These are phyloP conservation scores for Holothuria glaberrima DNA, from an alignment of 35 echinoderm and acorn worm species.

Conservation along the genomic window DNA sequence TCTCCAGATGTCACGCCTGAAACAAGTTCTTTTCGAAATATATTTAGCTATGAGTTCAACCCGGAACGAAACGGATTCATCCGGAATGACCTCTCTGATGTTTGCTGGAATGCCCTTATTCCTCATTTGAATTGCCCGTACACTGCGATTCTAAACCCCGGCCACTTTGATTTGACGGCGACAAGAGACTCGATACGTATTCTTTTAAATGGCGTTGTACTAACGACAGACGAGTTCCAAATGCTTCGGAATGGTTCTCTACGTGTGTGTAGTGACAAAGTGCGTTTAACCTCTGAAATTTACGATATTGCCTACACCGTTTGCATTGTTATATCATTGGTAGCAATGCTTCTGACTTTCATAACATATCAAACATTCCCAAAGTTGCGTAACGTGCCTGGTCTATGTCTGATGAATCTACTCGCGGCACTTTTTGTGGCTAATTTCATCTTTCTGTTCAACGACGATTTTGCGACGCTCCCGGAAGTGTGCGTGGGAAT, in stretches of 20 bases:
- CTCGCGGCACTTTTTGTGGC: slow-evolving; percentile 69
- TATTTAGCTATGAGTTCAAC: slow-evolving; percentile 48
- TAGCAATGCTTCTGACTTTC: slow-evolving; percentile 55
- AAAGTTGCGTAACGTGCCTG: slow-evolving; percentile 71
- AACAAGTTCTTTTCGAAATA: not conserved
- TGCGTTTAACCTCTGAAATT: not conserved
- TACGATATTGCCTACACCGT: slow-evolving; percentile 16
- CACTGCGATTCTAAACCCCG: not conserved
- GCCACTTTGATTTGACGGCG: not conserved
- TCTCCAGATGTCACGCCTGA: not conserved
- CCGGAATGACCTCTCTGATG: slow-evolving; percentile 16
- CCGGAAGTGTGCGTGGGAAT: slow-evolving; percentile 30
- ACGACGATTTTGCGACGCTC: slow-evolving; percentile 15
- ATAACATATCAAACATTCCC: slow-evolving; percentile 65
- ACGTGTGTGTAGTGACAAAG: not conserved
- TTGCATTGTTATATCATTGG: slow-evolving; percentile 27
- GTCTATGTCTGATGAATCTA: slow-evolving; percentile 76
- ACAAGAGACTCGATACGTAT: not conserved
- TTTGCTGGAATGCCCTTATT: slow-evolving; percentile 17
- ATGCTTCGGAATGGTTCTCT: slow-evolving; percentile 33
- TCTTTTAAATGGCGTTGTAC: not conserved
- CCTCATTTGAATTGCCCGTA: not conserved
- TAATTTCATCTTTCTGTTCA: slow-evolving; percentile 59
- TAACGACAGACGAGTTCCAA: not conserved
- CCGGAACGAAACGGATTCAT: not conserved